Conservation (phyloP, 2,888 invertebrate species). For the Microdon myrmicae region DNA sequence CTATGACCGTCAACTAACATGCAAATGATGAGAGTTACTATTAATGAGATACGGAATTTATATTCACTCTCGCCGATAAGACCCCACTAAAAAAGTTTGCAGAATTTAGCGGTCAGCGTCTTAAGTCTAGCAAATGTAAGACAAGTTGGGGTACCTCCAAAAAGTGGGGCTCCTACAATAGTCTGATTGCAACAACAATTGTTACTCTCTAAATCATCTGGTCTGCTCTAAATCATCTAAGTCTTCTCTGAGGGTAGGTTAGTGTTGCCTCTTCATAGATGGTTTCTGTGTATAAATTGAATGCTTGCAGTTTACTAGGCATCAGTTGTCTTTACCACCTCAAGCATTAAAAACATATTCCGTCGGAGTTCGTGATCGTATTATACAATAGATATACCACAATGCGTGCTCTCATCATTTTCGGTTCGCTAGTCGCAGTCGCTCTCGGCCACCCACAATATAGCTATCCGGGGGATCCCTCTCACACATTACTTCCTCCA, state of each 20-base stretch:
- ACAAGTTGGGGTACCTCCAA: too few species aligned
- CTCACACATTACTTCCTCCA: constrained; percentile 38
- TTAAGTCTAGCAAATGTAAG: too few species aligned
- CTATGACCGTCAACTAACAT: too few species aligned
- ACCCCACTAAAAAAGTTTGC: too few species aligned
- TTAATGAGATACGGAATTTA: too few species aligned
- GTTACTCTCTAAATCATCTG: constrained; percentile 33
- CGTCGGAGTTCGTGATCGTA: constrained; percentile 11
- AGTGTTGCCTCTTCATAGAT: constrained; percentile 17
- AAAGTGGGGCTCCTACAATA: too few species aligned
- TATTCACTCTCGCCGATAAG: too few species aligned
- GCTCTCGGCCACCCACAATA: constrained; percentile 60
- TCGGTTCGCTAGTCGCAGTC: constrained; percentile 54
- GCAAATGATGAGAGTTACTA: too few species aligned
- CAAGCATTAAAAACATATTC: constrained; percentile 40
- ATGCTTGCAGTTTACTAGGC: constrained; percentile 39
- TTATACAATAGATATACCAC: constrained; percentile 13
- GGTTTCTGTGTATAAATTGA: constrained; percentile 47
- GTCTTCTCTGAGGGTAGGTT: constrained; percentile 22
- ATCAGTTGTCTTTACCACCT: constrained; percentile 50
- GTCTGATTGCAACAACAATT: constrained; percentile 32
- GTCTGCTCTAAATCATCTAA: constrained; percentile 11
- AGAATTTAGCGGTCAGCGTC: too few species aligned
- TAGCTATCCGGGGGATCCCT: constrained; percentile 54
- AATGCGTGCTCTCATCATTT: constrained; percentile 54